Base-by-base conservation (phyloP, 2,888 invertebrate genomes). In the Drosophila demipolita region DNA sequence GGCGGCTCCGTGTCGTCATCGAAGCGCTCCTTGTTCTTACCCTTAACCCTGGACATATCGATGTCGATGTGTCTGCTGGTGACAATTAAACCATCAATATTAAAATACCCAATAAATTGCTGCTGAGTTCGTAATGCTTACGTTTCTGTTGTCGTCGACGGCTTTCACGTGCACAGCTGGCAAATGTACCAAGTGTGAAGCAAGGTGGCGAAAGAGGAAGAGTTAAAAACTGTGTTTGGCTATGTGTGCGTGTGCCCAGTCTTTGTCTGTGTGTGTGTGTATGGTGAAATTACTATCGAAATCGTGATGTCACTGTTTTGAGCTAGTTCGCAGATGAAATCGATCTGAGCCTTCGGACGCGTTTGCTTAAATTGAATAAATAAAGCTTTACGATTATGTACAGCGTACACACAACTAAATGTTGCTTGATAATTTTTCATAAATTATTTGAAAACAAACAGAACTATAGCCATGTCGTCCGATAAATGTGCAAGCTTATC, bases 21-120 rank as follows among this genome's bases (percentile, higher is more conserved):
- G 32, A 92, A 91, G 12, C 82, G 88, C 17, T 91, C 89, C 61
- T 92, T 93, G 70, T 91, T 91, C 55, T 90, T 93, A 3, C 82
- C 78, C 68, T 89, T 92, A 23, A 83, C 80, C 58, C 92, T 87
- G 35, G 90, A 90, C 87, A 87, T 87, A 8, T 52, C 36, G 11
- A 20, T 15, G 35, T 6, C 3, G 29, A 35, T 53, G n/a, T 38
- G n/a, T 38, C 53, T 69, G 36, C 32, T 54, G 33, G 23, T 38
- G n/a, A 33, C 23, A 45, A 60, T 11, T 35, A 29, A 49, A 49
- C 17, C 17, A 49, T 49, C 9, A 23, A 45, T 23, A 45, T 15
- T 4, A 38, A 23, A 42, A 23, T 49, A 49, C 8, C 15, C 15
- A 45, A 23, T 23, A 26, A 29, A 29, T 11, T 29, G 8, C 15